Base-by-base conservation (phyloP, 2,113 vertebrate species). In the Lasiurus cinereus region DNA sequence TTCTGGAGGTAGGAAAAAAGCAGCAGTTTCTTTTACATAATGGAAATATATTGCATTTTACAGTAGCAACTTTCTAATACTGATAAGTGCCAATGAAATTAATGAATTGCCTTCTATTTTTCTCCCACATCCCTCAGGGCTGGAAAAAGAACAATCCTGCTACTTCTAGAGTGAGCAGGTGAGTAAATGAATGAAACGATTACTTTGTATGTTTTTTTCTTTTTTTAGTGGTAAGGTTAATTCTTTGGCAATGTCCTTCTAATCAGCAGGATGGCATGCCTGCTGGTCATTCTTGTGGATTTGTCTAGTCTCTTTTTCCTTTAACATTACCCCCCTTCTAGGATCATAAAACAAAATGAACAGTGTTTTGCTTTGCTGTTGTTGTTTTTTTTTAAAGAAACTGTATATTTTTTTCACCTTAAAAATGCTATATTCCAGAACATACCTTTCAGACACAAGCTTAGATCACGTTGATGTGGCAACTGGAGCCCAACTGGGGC, bases 1-100 rank as follows among this genome's bases (percentile, higher is more conserved):
- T 39, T 96, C 33, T 62, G 12, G 39, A 96, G 31, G 77, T 39
- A 95, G 67, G 54, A 93, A 92, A 83, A 83, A 83, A 83, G 48
- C 33, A 92, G 19, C 22, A 48, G 46, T 89, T 90, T 90, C 89
- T 94, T 93, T 93, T 94, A 86, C 70, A 80, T 83, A 69, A 97
- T 93, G 64, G 77, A 92, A 94, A 87, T 91, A 84, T 13, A 90
- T 8, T 84, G 18, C 46, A 66, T 86, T 94, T 93, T 88, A 79
- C 7, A 79, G 62, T 56, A n/a, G 79, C 90, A 67, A 83, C n/a
- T 46, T 96, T 94, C 80, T 84, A 93, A 90, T 80, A 88, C 79
- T 14, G 76, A 21, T 69, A 76, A 70, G 15, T 92, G 52, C 67
- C 27, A 86, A 31, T 5, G 33, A 72, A 90, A 52, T 92, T 82